These are phyloP conservation scores for Psittacula derbiana DNA, from an alignment of 2,797 vertebrate species.

Conservation along the genomic window DNA sequence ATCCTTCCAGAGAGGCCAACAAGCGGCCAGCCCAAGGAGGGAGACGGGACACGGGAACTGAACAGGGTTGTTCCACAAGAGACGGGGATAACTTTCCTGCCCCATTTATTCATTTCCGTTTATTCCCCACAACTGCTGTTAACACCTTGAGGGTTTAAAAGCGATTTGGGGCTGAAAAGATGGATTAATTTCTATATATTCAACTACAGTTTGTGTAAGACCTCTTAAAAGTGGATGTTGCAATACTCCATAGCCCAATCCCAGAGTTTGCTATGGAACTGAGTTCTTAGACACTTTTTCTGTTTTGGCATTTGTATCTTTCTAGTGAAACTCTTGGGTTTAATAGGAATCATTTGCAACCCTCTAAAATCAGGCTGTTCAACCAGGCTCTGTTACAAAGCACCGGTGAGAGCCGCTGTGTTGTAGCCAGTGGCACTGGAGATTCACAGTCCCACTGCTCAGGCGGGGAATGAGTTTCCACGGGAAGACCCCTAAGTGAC, in stretches of 20 bases:
- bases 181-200: neutral
- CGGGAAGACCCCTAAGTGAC: neutral
- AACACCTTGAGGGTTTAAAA: neutral
- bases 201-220: neutral
- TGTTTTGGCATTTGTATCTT: neutral
- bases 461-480: neutral
- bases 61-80: neutral
- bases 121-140: neutral
- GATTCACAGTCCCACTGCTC: neutral
- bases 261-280: neutral
- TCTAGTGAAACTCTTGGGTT: neutral
- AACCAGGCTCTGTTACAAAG: neutral
- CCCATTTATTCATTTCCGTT: neutral
- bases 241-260: rapidly evolving
- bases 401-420: neutral
- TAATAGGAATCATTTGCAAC: neutral
- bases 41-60: neutral
- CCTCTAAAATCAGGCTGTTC: neutral
- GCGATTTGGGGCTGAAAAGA: neutral
- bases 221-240: neutral
- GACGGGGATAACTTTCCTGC: neutral
- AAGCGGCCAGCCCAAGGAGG: neutral
- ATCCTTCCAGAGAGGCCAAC: neutral
- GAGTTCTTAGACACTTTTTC: neutral
- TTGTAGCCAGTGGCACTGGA: rapidly evolving